Base-by-base conservation (phyloP, 2,113 vertebrate genomes). In the Cairina moschata region DNA sequence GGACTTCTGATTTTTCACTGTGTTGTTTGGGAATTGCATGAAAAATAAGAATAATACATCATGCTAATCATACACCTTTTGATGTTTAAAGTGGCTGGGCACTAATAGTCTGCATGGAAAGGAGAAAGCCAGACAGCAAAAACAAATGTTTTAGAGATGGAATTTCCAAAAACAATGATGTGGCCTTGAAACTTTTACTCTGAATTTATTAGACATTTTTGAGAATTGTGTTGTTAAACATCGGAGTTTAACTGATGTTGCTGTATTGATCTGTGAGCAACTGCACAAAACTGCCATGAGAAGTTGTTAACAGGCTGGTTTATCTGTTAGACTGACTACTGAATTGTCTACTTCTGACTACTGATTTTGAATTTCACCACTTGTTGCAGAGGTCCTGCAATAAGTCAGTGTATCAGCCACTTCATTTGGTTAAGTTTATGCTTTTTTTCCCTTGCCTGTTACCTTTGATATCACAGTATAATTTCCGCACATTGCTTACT, bases 1-100 rank as follows among this genome's bases (percentile, higher is more conserved):
- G 21, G 32, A 29, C 90, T 95, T 96, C 88, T 92, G 95, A 90
- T 58, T 94, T 91, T 93, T 93, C 60, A 75, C 72, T 55, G 25
- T 92, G 46, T 91, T 92, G 90, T 91, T 83, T 68, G 93, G 34
- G 42, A 84, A 73, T 96, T 79, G 52, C 14, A 76, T 4, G 31
- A 73, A 83, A 55, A 58, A 66, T 42, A 73, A 76, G n/a, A 67
- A 8, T 28, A 76, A 42, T 81, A 32, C 71, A 63, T 86, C 71
- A 9, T 25, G 28, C 32, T 66, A 21, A 11, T 48, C 80, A 20
- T 73, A 54, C 55, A 31, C 9, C 74, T 82, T 94, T 92, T 73
- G 40, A 44, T 74, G 23, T 93, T 59, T 69, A 62, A 54, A 88
- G 82, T 84, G 78, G 73, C 54, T 92, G 86, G 76, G 84, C 89